phyloP scores from a whole-genome alignment of 2,797 vertebrate genomes.

The Microctenopoma steveboyesi region DNA sequence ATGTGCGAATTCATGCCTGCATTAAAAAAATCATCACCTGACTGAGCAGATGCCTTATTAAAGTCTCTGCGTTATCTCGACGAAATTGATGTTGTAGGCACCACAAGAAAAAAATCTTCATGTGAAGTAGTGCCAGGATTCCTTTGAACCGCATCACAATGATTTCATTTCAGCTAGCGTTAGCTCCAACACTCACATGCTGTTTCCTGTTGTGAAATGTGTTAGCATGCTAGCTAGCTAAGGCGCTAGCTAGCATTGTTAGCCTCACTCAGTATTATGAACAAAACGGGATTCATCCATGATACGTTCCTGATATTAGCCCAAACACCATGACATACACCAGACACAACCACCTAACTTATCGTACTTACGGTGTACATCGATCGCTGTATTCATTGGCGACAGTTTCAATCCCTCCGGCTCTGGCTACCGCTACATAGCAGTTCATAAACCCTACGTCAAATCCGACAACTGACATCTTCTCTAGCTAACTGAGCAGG shows the following conservation, averaged over 20 bases:
- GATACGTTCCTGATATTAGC: fast-evolving
- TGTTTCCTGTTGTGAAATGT: constrained; percentile 69
- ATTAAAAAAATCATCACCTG: constrained; percentile 27
- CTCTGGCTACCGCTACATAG: constrained; percentile 96
- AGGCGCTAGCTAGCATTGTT: constrained; percentile 43
- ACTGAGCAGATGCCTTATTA: neutral
- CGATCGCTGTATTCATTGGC: constrained; percentile 97
- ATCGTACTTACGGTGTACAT: constrained; percentile 92
- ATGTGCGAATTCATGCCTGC: constrained; percentile 50
- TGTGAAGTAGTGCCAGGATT: neutral
- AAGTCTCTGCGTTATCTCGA: neutral
- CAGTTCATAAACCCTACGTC: constrained; percentile 96
- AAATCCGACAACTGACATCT: constrained; percentile 94
- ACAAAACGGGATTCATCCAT: neutral
- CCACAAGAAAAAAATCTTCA: fast-evolving
- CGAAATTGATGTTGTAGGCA: fast-evolving
- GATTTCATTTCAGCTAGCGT: constrained; percentile 39
- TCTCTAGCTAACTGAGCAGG: constrained; percentile 37
- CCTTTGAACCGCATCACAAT: constrained; percentile 8
- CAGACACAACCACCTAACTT: fast-evolving
- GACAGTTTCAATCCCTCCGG: constrained; percentile 94
- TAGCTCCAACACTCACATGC: constrained; percentile 77
- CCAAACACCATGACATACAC: neutral
- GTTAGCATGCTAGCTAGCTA: constrained; percentile 62
- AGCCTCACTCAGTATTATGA: constrained; percentile 14